Base-by-base conservation (phyloP, 2,797 vertebrate genomes). In the Spinus olivaceus region DNA sequence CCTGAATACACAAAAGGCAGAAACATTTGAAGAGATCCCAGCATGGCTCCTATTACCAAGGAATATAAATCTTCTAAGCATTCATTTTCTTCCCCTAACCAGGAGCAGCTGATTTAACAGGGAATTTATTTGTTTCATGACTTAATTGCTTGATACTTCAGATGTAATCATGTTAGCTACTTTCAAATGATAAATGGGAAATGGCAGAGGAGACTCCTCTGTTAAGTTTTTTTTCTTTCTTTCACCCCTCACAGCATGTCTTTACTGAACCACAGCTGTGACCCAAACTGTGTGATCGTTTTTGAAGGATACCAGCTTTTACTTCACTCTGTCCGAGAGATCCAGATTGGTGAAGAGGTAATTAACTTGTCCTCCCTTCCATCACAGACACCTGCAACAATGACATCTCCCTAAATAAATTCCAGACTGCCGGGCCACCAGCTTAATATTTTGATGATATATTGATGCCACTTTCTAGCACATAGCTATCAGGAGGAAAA, bases 211-310 rank as follows among this genome's bases (percentile, higher is more conserved):
- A 82, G 49, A 33, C 8, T 85, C 6, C 24, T 35, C 44, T 70
- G 23, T 67, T 71, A 93, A 81, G 39, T 47, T 66, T 44, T 50
- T 66, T 92, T 20, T 47, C 25, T 74, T 53, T 86, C 65, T 96
- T 90, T 77, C 44, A n/a, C 64, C 27, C 44, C 56, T 89, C 72
- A 39, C 97, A 99, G 99, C 97, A 98, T 99, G 98, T 99, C 99
- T 90, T 97, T 99, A 92, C 97, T 99, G 96, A 99, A 99, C 97
- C 99, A 99, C 92, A 99, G 99, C 98, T 99, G 99, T 96, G 97
- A 98, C 96, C 99, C 99, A 88, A 99, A 99, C 98, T 99, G 99
- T 12, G 98, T 99, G 89, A 98, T 99, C 60, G 93, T 99, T 96
- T 99, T 99, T 97, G 98, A 99, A 50, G 98, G 98, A 86, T 98